These are phyloP conservation scores for Nothoprocta pentlandii DNA, from an alignment of 2,113 vertebrate genomes.

Conservation along the genomic window DNA sequence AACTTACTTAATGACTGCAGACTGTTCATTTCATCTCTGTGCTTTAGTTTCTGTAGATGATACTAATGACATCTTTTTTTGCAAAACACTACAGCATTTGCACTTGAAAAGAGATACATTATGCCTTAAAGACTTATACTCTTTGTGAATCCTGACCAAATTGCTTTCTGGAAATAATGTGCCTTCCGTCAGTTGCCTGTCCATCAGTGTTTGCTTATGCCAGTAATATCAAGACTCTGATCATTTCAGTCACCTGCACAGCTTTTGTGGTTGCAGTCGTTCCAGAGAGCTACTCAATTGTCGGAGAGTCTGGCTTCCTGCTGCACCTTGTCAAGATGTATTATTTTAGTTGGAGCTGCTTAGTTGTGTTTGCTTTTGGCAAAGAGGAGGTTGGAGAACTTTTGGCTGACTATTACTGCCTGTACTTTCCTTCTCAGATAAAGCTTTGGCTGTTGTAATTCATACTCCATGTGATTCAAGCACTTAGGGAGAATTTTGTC, in stretches of 20 bases:
- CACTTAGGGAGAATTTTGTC: not conserved
- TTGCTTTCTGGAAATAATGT: not conserved
- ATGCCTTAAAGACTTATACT: not conserved
- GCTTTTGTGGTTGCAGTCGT: not conserved
- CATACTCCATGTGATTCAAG: not conserved
- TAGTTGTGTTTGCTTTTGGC: not conserved
- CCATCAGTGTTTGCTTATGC: not conserved
- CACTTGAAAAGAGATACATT: not conserved
- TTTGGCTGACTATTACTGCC: not conserved
- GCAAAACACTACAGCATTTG: not conserved
- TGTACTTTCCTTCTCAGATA: not conserved
- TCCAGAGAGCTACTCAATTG: not conserved
- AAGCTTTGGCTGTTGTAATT: not conserved
- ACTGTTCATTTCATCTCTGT: not conserved
- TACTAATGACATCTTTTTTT: not conserved
- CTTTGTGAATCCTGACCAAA: not conserved
- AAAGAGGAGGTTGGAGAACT: not conserved
- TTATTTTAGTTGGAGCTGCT: not conserved
- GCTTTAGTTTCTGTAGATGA: not conserved
- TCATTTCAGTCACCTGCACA: not conserved
- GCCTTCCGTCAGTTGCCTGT: not conserved
- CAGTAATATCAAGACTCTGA: not conserved
- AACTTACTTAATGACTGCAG: not conserved
- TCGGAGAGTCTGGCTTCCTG: not conserved
- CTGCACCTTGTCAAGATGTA: not conserved